phyloP scores from a whole-genome alignment of 1,140 invertebrate genomes.

The Ceratitis capitata region DNA sequence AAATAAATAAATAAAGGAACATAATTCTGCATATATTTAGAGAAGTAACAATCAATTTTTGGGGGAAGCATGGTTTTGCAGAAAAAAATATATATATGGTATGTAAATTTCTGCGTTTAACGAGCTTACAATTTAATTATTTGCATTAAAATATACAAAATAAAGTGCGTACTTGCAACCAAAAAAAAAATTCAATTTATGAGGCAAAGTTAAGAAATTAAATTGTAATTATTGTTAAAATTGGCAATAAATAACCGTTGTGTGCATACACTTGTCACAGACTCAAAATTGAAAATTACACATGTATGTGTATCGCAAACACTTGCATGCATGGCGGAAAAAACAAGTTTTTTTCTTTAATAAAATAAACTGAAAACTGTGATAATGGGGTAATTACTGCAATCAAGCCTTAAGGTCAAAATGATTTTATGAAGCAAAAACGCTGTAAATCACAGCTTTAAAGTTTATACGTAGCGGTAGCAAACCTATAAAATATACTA shows the following conservation, averaged over 20 bases:
- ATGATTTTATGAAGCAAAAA: neutral
- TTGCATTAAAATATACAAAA: neutral
- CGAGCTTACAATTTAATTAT: neutral
- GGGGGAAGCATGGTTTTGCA: too few relatives aligned
- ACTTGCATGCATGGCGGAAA: neutral
- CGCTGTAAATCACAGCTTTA: neutral
- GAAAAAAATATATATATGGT: neutral
- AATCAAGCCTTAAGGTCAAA: constrained; percentile 6
- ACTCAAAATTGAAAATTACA: neutral
- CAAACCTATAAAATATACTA: too few relatives aligned
- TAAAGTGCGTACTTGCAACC: neutral
- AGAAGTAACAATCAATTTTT: too few relatives aligned
- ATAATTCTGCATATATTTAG: too few relatives aligned
- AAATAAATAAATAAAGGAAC: too few relatives aligned
- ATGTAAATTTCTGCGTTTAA: neutral
- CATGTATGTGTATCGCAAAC: neutral
- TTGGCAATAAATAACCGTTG: constrained; percentile 14
- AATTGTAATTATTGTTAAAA: neutral
- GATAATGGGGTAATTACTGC: constrained; percentile 2
- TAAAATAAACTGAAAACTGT: neutral
- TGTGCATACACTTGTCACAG: neutral
- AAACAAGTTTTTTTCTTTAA: neutral
- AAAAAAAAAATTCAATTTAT: neutral
- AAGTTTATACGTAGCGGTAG: neutral
- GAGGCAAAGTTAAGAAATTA: too few relatives aligned